Evolutionary conservation across 2,113 vertebrate species (phyloP).

Genomic region (Hippocampus zosterae): DNA sequence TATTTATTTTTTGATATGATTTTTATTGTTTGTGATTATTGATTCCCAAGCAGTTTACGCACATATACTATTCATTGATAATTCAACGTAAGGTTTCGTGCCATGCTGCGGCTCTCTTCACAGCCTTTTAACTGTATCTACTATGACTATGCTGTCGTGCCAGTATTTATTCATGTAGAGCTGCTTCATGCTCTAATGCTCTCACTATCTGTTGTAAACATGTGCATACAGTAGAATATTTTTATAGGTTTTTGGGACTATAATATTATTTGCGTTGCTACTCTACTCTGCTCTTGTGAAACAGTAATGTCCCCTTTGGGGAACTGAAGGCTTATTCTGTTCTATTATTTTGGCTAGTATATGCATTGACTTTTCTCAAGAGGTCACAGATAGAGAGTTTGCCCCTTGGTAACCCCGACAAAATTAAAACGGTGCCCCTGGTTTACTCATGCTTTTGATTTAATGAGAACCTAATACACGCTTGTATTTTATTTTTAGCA

Average conservation of each 20-base stretch:
- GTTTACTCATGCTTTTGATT: slow-evolving; percentile 12
- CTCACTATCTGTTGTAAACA: not conserved
- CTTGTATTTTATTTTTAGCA: too few species aligned
- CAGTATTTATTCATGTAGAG: not conserved
- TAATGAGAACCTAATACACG: slow-evolving; percentile 7
- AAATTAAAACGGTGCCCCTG: slow-evolving; percentile 6
- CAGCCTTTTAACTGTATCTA: not conserved
- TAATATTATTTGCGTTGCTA: not conserved
- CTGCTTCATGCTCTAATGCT: not conserved
- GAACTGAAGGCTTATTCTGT: not conserved
- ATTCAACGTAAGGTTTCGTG: not conserved
- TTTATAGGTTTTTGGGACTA: not conserved
- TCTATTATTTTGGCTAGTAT: not conserved
- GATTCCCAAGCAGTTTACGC: not conserved
- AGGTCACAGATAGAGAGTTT: not conserved
- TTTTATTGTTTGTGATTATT: not conserved
- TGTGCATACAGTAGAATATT: not conserved
- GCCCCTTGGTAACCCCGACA: not conserved
- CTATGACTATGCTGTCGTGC: not conserved
- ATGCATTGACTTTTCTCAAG: slow-evolving; percentile 1
- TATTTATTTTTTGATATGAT: not conserved
- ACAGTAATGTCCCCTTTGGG: not conserved
- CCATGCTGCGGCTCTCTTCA: not conserved
- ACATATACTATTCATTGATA: not conserved
- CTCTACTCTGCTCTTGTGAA: not conserved